A percentile compares a stretch with the other conserved stretches of the same genome.
These are phyloP conservation scores for Acanthisitta chloris DNA, from an alignment of 2,113 vertebrate genomes.

Conservation along the genomic window DNA sequence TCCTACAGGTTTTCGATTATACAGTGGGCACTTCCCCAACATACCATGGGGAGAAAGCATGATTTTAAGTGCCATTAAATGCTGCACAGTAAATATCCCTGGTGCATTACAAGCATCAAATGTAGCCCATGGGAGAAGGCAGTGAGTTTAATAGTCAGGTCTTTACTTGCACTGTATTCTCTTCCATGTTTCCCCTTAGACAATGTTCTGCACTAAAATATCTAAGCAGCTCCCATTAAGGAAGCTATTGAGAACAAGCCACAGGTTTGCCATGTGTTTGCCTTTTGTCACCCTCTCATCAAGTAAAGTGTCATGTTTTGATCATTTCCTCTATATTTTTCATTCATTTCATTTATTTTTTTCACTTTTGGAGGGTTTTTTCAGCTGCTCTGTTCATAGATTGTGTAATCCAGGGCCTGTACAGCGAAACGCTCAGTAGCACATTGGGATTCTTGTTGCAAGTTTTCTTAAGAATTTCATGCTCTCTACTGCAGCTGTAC, in stretches of 20 bases:
- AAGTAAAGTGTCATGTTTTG: not conserved
- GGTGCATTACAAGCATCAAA: not conserved
- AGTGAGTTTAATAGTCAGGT: not conserved
- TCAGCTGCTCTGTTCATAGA: not conserved
- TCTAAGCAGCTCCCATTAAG: not conserved
- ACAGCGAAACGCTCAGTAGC: not conserved
- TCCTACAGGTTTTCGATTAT: constrained; percentile 44
- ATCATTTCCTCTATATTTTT: not conserved
- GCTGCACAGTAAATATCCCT: constrained; percentile 36
- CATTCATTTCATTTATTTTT: not conserved
- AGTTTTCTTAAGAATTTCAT: not conserved
- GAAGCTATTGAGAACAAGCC: not conserved
- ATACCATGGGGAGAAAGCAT: not conserved
- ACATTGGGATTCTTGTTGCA: not conserved
- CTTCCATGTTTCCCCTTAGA: not conserved
- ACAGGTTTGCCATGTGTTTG: not conserved
- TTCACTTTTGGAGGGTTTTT: not conserved
- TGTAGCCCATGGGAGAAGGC: not conserved
- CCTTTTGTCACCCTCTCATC: not conserved
- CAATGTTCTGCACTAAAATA: not conserved
- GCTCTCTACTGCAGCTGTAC: not conserved
- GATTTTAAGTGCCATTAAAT: constrained; percentile 59
- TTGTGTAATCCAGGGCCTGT: not conserved
- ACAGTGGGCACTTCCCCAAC: constrained; percentile 14
- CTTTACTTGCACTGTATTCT: not conserved